phyloP scores from a whole-genome alignment of 2,888 invertebrate species.

The Tridacna crocea region DNA sequence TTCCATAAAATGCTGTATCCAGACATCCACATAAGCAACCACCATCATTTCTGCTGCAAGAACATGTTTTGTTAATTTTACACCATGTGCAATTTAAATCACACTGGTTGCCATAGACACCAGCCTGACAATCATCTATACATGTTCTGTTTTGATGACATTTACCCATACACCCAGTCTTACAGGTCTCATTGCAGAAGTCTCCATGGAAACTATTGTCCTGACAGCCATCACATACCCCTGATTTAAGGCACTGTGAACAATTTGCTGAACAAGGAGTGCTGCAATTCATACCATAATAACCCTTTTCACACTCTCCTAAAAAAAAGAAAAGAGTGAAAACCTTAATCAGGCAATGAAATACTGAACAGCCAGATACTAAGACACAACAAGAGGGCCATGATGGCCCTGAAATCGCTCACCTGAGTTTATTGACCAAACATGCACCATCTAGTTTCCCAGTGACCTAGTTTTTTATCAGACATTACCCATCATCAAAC shows the following conservation, averaged over 20 bases:
- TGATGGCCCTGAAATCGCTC: too few species aligned
- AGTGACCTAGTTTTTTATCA: too few species aligned
- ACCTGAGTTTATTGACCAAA: too few species aligned
- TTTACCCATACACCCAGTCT: neutral
- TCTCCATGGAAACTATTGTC: constrained; percentile 31
- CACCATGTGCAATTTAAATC: constrained; percentile 33
- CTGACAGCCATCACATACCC: constrained; percentile 22
- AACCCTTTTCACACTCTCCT: constrained; percentile 35
- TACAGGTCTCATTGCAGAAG: constrained; percentile 31
- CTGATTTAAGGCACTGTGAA: neutral
- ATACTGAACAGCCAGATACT: neutral
- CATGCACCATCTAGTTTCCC: too few species aligned
- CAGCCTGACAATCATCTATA: constrained; percentile 15
- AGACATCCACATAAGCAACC: constrained; percentile 42
- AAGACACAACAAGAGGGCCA: too few species aligned
- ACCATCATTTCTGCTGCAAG: constrained; percentile 44
- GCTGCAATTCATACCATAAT: constrained; percentile 29
- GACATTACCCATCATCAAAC: too few species aligned
- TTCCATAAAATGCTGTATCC: constrained; percentile 37
- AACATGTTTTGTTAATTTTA: constrained; percentile 26
- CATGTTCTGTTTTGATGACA: constrained; percentile 37
- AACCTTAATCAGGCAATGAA: neutral
- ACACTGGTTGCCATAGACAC: constrained; percentile 39
- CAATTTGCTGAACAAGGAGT: constrained; percentile 26
- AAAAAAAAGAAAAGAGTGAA: neutral